Percentiles rank a stretch among this genome's conserved stretches.
phyloP scores from a whole-genome alignment of 2,888 invertebrate genomes.

The Atethmia centrago region DNA sequence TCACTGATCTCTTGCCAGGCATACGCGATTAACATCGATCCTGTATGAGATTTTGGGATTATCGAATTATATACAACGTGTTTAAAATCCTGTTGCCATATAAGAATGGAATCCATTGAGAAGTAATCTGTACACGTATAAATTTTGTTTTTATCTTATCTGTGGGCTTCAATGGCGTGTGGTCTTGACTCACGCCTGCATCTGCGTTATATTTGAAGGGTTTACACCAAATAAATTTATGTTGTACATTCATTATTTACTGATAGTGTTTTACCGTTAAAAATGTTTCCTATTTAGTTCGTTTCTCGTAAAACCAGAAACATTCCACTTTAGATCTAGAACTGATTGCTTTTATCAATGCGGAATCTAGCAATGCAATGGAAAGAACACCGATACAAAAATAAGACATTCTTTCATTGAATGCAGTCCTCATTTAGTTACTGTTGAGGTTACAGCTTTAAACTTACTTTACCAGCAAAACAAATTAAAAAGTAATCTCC shows the following conservation, averaged over 20 bases:
- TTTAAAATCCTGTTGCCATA: conserved; percentile 46
- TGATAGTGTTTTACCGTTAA: neutral
- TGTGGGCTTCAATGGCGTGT: conserved; percentile 21
- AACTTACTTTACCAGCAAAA: conserved; percentile 22
- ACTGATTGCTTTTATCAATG: conserved; percentile 40
- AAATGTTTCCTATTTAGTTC: conserved; percentile 1
- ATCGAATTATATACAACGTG: conserved; percentile 46
- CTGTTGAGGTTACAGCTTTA: conserved; percentile 4
- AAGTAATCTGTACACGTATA: conserved; percentile 39
- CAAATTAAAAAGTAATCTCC: conserved; percentile 46
- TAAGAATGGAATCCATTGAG: conserved; percentile 41
- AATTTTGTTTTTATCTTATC: conserved; percentile 56
- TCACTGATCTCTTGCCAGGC: conserved; percentile 47
- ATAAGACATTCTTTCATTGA: conserved; percentile 7
- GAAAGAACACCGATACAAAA: conserved; percentile 22
- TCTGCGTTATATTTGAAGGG: conserved; percentile 8
- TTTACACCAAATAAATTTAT: neutral
- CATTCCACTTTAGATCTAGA: conserved; percentile 27
- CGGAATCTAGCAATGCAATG: conserved; percentile 31
- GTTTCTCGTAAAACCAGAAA: conserved; percentile 33
- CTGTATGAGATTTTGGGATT: conserved; percentile 42
- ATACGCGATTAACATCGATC: conserved; percentile 48
- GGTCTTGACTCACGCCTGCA: conserved; percentile 7
- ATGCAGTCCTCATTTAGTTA: conserved; percentile 22
- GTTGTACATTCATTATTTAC: neutral